Evolutionary conservation across 2,797 vertebrate species (phyloP).

Genomic region (Gymnopithys bicolor): DNA sequence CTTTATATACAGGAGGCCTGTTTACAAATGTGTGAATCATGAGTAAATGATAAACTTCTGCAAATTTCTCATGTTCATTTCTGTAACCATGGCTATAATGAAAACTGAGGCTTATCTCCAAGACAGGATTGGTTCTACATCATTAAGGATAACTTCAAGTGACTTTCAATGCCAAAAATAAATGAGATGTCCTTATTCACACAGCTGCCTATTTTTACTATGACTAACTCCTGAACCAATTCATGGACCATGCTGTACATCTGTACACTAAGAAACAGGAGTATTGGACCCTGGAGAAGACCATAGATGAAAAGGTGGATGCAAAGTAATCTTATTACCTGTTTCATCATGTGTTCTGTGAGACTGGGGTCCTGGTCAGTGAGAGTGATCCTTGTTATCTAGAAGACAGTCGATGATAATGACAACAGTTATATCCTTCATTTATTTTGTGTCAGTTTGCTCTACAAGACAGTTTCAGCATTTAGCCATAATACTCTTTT

Average conservation of each 20-base stretch:
- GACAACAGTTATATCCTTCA: neutral
- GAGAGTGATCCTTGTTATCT: neutral
- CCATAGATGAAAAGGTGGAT: neutral
- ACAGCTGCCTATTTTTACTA: neutral
- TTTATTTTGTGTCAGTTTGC: neutral
- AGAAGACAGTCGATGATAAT: neutral
- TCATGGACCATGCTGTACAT: neutral
- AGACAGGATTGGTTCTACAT: neutral
- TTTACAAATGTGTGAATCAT: neutral
- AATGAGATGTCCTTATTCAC: neutral
- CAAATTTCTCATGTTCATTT: neutral
- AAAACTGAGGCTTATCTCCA: neutral
- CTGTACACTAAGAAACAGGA: neutral
- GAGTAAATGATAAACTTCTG: neutral
- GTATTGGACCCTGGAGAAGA: neutral
- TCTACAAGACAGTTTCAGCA: slow-evolving; percentile 7
- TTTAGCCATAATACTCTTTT: neutral
- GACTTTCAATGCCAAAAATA: neutral
- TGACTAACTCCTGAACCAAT: neutral
- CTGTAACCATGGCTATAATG: neutral
- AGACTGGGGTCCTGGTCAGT: neutral
- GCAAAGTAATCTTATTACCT: neutral
- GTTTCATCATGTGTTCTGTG: neutral
- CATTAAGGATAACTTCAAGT: neutral
- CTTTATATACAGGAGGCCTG: neutral